Percentiles rank a stretch among this genome's conserved stretches.
Evolutionary conservation across 1,140 invertebrate species (phyloP).

Genomic region (Stegodyphus dumicola): DNA sequence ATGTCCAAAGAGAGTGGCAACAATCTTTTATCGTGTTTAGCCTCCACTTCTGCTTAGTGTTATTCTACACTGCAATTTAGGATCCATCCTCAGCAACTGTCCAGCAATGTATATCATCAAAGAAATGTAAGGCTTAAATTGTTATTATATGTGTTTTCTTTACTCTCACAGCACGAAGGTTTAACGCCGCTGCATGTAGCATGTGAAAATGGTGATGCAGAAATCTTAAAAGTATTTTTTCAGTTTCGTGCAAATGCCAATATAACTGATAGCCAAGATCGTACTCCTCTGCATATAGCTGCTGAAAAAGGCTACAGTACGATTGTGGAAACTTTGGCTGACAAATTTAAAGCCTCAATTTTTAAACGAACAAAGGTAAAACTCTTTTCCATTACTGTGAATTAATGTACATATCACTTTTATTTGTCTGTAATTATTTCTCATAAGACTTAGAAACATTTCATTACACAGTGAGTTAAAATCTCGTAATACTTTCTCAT

Average conservation of each 20-base stretch:
- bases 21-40: too few species aligned
- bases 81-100: too few species aligned
- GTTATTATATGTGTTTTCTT: not conserved
- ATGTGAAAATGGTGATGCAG: conserved; percentile 93
- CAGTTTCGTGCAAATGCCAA: conserved; percentile 93
- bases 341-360: conserved; percentile 97
- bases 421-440: too few species aligned
- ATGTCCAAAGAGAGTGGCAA: too few species aligned
- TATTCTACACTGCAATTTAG: too few species aligned
- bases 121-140: too few species aligned
- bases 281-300: conserved; percentile 96
- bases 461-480: too few species aligned
- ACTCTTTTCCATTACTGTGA: too few species aligned
- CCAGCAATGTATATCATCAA: too few species aligned
- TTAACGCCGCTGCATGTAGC: conserved; percentile 94
- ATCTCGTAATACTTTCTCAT: too few species aligned
- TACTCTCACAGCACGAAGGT: conserved; percentile 78
- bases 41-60: too few species aligned
- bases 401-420: not conserved
- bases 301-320: conserved; percentile 95
- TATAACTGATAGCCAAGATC: conserved; percentile 88
- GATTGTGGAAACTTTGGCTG: conserved; percentile 94
- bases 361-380: conserved; percentile 89
- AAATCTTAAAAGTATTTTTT: conserved; percentile 94
- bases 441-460: too few species aligned